These are phyloP conservation scores for Oxycera nigricornis DNA, from an alignment of 2,888 invertebrate genomes.

Conservation along the genomic window DNA sequence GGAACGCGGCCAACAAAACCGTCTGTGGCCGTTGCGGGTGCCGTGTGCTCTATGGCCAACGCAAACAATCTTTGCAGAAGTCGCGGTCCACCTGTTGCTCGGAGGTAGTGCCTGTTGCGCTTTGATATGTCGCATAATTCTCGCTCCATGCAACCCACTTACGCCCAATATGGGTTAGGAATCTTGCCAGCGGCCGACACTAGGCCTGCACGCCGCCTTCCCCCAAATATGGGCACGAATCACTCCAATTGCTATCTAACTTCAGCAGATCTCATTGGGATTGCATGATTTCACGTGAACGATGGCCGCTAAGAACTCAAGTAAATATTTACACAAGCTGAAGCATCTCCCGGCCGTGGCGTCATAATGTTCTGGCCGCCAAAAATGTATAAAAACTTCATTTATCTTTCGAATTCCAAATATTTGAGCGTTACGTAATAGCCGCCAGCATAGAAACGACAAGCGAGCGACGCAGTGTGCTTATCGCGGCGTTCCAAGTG, in stretches of 20 bases:
- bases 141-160: not conserved
- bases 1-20: conserved; percentile 20
- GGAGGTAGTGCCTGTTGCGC: not conserved
- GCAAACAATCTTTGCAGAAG: not conserved
- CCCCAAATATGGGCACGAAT: not conserved
- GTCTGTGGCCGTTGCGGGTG: not conserved
- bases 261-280: not conserved
- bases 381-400: not conserved
- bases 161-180: not conserved
- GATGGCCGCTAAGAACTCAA: not conserved
- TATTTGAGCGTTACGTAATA: not conserved
- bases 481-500: too few relatives aligned
- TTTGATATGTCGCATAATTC: not conserved
- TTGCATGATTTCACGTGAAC: not conserved
- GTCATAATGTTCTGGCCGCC: not conserved
- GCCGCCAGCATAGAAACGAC: not conserved
- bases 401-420: not conserved
- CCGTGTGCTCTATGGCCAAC: not conserved
- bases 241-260: not conserved
- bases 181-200: not conserved
- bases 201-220: not conserved
- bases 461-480: not conserved
- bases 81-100: conserved; percentile 22
- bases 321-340: conserved; percentile 8
- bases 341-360: not conserved